A percentile compares a stretch with the other conserved stretches of the same genome.
phyloP scores from a whole-genome alignment of 2,113 vertebrate species.

The Thalassoma bifasciatum region DNA sequence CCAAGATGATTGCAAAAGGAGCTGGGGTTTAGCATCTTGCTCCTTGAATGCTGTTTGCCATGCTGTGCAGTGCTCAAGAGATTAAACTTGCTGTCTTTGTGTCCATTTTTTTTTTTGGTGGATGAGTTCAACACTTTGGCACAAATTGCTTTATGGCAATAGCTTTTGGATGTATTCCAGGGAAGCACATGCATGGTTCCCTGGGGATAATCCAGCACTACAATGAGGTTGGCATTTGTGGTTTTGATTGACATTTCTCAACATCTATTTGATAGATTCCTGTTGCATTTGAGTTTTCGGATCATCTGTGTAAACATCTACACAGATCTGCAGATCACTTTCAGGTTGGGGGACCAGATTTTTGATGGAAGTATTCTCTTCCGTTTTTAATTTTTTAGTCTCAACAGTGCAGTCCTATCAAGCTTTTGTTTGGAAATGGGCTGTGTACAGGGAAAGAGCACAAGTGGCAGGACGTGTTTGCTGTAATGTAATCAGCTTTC shows the following conservation, averaged over 20 bases:
- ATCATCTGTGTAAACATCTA: too few species aligned
- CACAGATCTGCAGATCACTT: too few species aligned
- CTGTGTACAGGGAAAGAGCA: too few species aligned
- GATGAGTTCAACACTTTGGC: background rate
- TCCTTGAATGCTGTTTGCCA: background rate
- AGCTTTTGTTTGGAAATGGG: too few species aligned
- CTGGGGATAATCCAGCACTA: background rate
- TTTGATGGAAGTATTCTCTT: too few species aligned
- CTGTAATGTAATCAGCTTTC: too few species aligned
- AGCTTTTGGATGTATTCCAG: background rate
- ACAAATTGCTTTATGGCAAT: background rate
- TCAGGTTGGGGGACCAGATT: too few species aligned
- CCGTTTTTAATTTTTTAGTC: too few species aligned
- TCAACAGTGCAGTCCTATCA: too few species aligned
- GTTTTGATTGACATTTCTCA: background rate
- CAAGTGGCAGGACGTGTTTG: too few species aligned
- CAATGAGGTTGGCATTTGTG: background rate
- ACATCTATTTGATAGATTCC: background rate
- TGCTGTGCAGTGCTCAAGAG: background rate
- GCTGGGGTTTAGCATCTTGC: background rate
- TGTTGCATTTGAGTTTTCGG: too few species aligned
- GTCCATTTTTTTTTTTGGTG: background rate
- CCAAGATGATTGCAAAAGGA: slow-evolving; percentile 18
- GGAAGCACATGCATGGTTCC: background rate
- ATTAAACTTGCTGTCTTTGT: background rate